phyloP scores from a whole-genome alignment of 2,888 invertebrate genomes.

The Diplazon laetatorius region DNA sequence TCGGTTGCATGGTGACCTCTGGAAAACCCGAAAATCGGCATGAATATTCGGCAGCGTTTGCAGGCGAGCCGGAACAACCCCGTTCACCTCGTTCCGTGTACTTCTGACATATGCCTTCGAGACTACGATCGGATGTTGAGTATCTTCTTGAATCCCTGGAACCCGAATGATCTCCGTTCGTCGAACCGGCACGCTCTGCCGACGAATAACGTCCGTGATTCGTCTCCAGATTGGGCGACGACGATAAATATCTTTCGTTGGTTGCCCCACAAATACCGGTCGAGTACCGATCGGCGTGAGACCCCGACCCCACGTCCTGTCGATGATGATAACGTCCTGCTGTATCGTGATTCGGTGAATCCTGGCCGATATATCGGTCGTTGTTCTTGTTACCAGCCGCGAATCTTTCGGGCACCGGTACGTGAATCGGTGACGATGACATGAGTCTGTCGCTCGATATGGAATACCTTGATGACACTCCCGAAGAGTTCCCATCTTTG shows the following conservation, averaged over 20 bases:
- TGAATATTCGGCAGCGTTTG: slow-evolving; percentile 68
- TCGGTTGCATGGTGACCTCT: slow-evolving; percentile 71
- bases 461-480: slow-evolving; percentile 68
- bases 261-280: slow-evolving; percentile 61
- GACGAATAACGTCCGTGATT: slow-evolving; percentile 78
- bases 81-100: slow-evolving; percentile 72
- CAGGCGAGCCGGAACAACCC: slow-evolving; percentile 72
- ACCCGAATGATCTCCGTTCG: slow-evolving; percentile 37
- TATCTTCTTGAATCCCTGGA: slow-evolving; percentile 66
- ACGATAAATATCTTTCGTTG: slow-evolving; percentile 75
- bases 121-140: slow-evolving; percentile 71
- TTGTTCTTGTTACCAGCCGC: slow-evolving; percentile 66
- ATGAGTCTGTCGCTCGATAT: slow-evolving; percentile 77
- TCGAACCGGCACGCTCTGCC: slow-evolving; percentile 70
- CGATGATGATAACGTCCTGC: slow-evolving; percentile 69
- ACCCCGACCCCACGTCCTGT: slow-evolving; percentile 67
- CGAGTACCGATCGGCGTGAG: slow-evolving; percentile 74
- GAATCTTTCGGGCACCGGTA: slow-evolving; percentile 79
- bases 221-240: slow-evolving; percentile 76
- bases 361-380: slow-evolving; percentile 70
- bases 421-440: slow-evolving; percentile 79
- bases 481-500: slow-evolving; percentile 69
- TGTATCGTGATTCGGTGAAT: slow-evolving; percentile 71
- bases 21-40: slow-evolving; percentile 73
- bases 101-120: slow-evolving; percentile 76